These are phyloP conservation scores for Camponotus vicinus DNA, from an alignment of 1,140 invertebrate species.

Conservation along the genomic window DNA sequence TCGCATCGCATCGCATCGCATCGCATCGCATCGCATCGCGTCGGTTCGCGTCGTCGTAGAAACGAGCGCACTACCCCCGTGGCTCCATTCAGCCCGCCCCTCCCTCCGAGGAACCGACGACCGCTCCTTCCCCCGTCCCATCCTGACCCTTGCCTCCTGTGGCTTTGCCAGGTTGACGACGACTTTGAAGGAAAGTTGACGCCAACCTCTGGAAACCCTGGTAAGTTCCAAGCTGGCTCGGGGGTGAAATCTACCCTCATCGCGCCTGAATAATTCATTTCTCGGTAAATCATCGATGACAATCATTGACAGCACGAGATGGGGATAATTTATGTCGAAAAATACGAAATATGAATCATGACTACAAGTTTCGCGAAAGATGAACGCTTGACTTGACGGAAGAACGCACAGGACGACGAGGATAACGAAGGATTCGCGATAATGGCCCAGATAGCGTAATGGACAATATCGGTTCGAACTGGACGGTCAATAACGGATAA, in stretches of 20 bases:
- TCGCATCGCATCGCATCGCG: slow-evolving; percentile 58
- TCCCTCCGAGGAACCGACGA: slow-evolving; percentile 3
- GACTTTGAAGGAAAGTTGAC: neutral
- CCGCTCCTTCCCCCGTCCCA: neutral
- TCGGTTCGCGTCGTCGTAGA: slow-evolving; percentile 62
- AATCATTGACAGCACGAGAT: slow-evolving; percentile 16
- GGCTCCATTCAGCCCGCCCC: slow-evolving; percentile 28
- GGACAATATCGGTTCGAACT: slow-evolving; percentile 31
- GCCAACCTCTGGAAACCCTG: neutral
- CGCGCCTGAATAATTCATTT: neutral
- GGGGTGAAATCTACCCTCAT: neutral
- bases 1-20: slow-evolving; percentile 58
- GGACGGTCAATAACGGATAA: slow-evolving; percentile 28
- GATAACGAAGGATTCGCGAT: slow-evolving; percentile 33
- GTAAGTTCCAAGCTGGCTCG: too few relatives aligned
- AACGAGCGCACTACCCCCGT: slow-evolving; percentile 65
- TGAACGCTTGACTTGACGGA: neutral
- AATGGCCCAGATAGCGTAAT: slow-evolving; percentile 48
- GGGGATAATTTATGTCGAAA: slow-evolving; percentile 11
- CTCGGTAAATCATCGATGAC: slow-evolving; percentile 15
- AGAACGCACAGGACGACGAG: neutral
- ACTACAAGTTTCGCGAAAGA: too few relatives aligned
- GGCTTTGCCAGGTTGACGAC: neutral
- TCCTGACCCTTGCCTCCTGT: slow-evolving; percentile 13
- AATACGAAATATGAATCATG: neutral